Conservation (phyloP, 2,113 vertebrate genomes). For the Telmatochromis bifrenatus region DNA sequence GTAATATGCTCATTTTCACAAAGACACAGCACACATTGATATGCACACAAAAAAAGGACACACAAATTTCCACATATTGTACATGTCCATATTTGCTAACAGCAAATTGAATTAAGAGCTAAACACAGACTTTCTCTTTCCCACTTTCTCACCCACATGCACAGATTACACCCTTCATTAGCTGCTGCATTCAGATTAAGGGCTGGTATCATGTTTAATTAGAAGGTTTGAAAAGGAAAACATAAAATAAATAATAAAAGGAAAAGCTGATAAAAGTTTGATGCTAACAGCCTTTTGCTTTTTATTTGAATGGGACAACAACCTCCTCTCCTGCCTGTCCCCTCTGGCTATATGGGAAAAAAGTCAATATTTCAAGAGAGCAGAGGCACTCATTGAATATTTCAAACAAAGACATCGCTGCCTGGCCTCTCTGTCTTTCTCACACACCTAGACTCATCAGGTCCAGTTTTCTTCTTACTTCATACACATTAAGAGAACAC, state of each 20-base stretch:
- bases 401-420: slow-evolving; percentile 59
- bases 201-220: neutral
- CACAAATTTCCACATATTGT: neutral
- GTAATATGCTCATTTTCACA: neutral
- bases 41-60: neutral
- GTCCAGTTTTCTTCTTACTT: neutral
- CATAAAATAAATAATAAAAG: slow-evolving; percentile 42
- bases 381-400: slow-evolving; percentile 64
- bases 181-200: neutral
- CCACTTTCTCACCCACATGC: neutral
- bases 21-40: neutral
- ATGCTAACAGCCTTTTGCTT: slow-evolving; percentile 68
- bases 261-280: slow-evolving; percentile 56
- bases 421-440: neutral
- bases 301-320: slow-evolving; percentile 51
- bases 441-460: neutral
- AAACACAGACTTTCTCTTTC: neutral
- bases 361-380: slow-evolving; percentile 68
- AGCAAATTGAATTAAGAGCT: neutral
- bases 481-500: neutral
- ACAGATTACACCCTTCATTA: neutral
- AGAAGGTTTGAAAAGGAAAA: slow-evolving; percentile 11
- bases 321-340: slow-evolving; percentile 21
- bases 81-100: neutral
- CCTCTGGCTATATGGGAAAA: slow-evolving; percentile 39